A percentile compares a stretch with the other conserved stretches of the same genome.
phyloP scores from a whole-genome alignment of 2,113 vertebrate species.

The Perccottus glenii region DNA sequence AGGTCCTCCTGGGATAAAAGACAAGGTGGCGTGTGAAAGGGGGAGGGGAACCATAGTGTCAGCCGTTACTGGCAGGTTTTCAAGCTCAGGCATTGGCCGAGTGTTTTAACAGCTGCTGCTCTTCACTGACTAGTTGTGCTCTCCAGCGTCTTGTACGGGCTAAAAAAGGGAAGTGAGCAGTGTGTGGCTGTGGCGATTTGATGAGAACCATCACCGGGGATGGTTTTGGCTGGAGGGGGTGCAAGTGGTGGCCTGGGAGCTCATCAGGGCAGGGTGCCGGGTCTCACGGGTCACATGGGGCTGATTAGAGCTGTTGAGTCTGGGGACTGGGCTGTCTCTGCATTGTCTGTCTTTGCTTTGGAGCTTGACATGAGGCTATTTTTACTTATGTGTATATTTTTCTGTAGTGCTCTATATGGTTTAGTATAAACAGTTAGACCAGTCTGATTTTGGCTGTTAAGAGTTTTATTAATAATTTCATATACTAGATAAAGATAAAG shows the following conservation, averaged over 20 bases:
- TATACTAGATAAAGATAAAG: too few relatives aligned
- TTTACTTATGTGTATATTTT: conserved; percentile 34
- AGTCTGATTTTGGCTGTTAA: too few relatives aligned
- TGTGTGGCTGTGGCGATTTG: conserved; percentile 20
- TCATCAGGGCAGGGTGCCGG: conserved; percentile 43
- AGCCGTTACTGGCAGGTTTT: conserved; percentile 79
- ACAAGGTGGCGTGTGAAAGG: background rate
- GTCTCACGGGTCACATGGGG: conserved; percentile 46
- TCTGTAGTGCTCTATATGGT: conserved; percentile 18
- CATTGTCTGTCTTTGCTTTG: conserved; percentile 17
- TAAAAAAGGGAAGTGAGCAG: conserved; percentile 41
- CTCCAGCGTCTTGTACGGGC: conserved; percentile 9
- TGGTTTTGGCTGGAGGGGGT: conserved; percentile 13
- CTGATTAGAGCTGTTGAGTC: conserved; percentile 47
- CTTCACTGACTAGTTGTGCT: conserved; percentile 53
- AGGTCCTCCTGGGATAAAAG: conserved; percentile 40
- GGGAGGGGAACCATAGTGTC: conserved; percentile 52
- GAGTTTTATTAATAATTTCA: too few relatives aligned
- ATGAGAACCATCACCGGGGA: conserved; percentile 33
- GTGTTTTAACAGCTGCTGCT: conserved; percentile 81
- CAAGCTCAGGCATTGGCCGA: conserved; percentile 71
- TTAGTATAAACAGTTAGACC: background rate
- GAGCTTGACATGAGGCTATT: conserved; percentile 26
- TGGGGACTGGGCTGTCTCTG: conserved; percentile 23
- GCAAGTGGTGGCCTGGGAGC: conserved; percentile 38